These are phyloP conservation scores for Phoenicopterus ruber DNA, from an alignment of 2,113 vertebrate genomes.

Conservation along the genomic window DNA sequence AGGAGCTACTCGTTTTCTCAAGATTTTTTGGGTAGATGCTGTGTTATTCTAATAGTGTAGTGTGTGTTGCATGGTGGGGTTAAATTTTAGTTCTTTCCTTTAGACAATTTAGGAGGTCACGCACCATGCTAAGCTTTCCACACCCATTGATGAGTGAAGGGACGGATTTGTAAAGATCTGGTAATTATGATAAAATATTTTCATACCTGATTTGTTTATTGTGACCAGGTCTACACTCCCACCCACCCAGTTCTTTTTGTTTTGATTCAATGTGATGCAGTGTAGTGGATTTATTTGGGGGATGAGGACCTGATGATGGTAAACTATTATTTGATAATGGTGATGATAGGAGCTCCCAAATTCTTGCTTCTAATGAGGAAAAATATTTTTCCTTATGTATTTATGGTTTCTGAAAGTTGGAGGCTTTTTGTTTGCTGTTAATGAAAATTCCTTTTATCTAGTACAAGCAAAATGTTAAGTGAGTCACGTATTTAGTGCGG, in stretches of 20 bases:
- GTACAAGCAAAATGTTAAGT: not conserved
- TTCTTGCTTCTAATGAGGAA: not conserved
- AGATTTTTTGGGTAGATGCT: not conserved
- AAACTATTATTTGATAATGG: not conserved
- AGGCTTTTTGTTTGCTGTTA: not conserved
- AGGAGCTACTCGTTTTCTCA: not conserved
- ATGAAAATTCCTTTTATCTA: not conserved
- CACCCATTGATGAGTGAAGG: not conserved
- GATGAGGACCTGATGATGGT: not conserved
- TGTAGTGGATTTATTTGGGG: not conserved
- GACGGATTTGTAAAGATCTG: not conserved
- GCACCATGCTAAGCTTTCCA: not conserved
- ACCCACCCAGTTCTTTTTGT: not conserved
- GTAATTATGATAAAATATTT: not conserved
- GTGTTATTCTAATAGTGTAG: not conserved
- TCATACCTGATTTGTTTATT: not conserved
- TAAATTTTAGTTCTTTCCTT: not conserved
- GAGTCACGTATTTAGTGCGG: not conserved
- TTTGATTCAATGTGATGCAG: not conserved
- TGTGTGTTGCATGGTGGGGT: not conserved
- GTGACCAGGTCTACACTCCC: not conserved
- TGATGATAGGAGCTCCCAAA: not conserved
- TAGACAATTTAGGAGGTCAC: not conserved
- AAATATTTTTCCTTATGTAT: not conserved
- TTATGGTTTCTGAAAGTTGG: not conserved